These are phyloP conservation scores for Vulpes lagopus DNA, from an alignment of 2,113 vertebrate species.

Conservation along the genomic window DNA sequence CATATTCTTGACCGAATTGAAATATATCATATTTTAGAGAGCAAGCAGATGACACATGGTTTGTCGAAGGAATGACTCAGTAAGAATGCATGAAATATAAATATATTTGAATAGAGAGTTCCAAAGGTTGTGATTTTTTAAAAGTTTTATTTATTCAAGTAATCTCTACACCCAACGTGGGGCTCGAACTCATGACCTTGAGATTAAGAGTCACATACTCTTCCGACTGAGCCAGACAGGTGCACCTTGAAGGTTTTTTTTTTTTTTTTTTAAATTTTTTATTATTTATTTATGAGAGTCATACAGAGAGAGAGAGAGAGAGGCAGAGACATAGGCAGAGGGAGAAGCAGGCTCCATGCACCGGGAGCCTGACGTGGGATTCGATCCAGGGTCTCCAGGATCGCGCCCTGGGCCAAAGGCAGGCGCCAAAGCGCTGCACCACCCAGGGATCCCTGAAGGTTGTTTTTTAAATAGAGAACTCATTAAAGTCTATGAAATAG, in stretches of 20 bases:
- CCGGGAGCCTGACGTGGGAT: no score
- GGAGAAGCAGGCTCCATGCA: no score
- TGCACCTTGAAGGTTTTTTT: neutral
- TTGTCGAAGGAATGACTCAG: constrained; percentile 52
- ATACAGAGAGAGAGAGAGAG: no score
- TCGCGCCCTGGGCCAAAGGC: no score
- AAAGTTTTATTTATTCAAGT: neutral
- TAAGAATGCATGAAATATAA: constrained; percentile 41
- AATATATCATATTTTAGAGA: constrained; percentile 40
- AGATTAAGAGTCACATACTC: neutral
- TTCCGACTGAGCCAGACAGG: neutral
- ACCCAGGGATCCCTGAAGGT: no score
- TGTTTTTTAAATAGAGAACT: constrained; percentile 24
- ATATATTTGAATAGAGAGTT: constrained; percentile 46
- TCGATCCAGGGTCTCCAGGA: no score
- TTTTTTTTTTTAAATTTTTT: no score
- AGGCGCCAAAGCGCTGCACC: no score
- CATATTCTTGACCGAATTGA: constrained; percentile 43
- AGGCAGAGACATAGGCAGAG: no score
- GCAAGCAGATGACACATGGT: neutral
- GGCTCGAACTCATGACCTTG: neutral
- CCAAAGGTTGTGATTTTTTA: constrained; percentile 16
- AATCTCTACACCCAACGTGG: neutral
- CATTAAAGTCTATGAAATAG: constrained; percentile 30
- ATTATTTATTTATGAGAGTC: no score